Conservation (phyloP, 1,140 invertebrate genomes). For the Drosophila orena region DNA sequence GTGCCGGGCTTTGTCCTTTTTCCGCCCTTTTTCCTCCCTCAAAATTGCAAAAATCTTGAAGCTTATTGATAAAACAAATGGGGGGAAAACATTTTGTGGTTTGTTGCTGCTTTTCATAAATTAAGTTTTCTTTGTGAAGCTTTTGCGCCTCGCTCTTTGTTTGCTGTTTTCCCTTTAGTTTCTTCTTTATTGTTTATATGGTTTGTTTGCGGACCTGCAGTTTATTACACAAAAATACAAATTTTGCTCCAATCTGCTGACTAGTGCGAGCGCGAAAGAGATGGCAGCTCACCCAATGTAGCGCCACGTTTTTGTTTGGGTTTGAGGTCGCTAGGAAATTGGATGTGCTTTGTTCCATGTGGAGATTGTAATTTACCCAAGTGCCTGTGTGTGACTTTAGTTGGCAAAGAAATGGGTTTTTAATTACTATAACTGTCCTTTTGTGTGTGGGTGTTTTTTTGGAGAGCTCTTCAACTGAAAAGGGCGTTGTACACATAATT, state of each 20-base stretch:
- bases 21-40: constrained; percentile 8
- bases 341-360: constrained; percentile 26
- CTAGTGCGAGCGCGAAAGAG: constrained; percentile 8
- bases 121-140: constrained; percentile 38
- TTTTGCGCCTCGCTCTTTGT: constrained; percentile 18
- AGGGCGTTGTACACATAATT: constrained; percentile 52
- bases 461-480: constrained; percentile 11
- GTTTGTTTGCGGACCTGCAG: constrained; percentile 17
- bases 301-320: constrained; percentile 50
- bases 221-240: constrained; percentile 33
- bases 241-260: constrained; percentile 23
- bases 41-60: not conserved
- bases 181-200: constrained; percentile 26
- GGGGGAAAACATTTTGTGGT: constrained; percentile 9
- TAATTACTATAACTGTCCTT: constrained; percentile 64
- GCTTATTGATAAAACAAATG: constrained; percentile 54
- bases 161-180: constrained; percentile 15
- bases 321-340: constrained; percentile 51
- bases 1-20: constrained; percentile 29
- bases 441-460: constrained; percentile 44
- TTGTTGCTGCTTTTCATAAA: constrained; percentile 27
- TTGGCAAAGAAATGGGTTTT: constrained; percentile 61
- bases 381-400: constrained; percentile 21
- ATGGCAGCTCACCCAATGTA: not conserved
- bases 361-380: constrained; percentile 40